Base-by-base conservation (phyloP, 2,797 vertebrate species). In the Morus bassanus region DNA sequence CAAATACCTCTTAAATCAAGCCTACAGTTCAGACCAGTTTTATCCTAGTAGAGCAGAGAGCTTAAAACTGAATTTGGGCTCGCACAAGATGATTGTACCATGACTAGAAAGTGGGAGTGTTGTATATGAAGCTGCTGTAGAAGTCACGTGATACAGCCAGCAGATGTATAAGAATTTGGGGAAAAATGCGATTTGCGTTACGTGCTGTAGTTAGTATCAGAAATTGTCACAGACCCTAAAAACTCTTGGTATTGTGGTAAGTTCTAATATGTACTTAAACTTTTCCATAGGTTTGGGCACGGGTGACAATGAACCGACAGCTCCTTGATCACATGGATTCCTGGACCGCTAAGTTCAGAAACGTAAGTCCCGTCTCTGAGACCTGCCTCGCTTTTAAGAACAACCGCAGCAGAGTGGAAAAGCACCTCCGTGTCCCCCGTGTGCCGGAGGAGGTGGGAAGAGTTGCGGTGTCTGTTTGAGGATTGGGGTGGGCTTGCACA, bases 301-400 rank as follows among this genome's bases (percentile, higher is more conserved):
- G 99, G 95, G 99, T 99, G 96, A 98, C 98, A 14, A 98, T 98
- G 95, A 99, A 98, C 92, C 98, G 99, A 31, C 98, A 98, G 39
- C 98, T 99, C 30, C 98, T 99, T 45, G 99, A 99, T 41, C 98
- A 98, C 93, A 98, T 99, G 68, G 99, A 99, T 93, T 98, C 99
- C 81, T 99, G 99, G 99, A 99, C 99, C 1, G 99, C 99, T 2
- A 99, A 99, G 89, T 98, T 99, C 75, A 98, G 99, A 98, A 99
- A 99, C 35, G 99, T 99, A 78, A 98, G 99, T 98, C n/a, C 68
- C 5, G 0, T 27, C 21, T 8, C 27, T 3, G 6, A 11, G 22
- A 13, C 3, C 18, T 18, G 8, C 37, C 53, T 25, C 28, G 6
- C 6, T 37, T 73, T 54, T 46, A 10, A 33, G 56, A 74, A 46